These are phyloP conservation scores for Deroptyus accipitrinus DNA, from an alignment of 2,113 vertebrate species.

Conservation along the genomic window DNA sequence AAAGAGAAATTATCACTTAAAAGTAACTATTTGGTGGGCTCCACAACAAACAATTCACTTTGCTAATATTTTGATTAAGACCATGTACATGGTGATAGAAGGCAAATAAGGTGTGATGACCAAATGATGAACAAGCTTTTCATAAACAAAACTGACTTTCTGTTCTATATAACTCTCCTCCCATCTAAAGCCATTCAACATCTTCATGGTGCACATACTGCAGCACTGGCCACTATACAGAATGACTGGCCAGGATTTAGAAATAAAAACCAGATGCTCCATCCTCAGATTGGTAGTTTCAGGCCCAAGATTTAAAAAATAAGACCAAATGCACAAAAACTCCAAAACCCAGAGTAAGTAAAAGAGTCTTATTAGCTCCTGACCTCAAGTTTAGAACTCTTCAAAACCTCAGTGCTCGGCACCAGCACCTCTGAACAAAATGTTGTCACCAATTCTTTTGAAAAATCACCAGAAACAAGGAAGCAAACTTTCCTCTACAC, in stretches of 20 bases:
- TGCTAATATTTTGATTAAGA: not conserved
- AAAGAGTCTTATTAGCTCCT: not conserved
- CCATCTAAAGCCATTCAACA: not conserved
- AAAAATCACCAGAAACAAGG: not conserved
- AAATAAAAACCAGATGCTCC: not conserved
- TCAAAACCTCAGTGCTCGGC: not conserved
- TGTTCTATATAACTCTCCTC: not conserved
- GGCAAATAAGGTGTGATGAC: not conserved
- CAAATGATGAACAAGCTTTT: not conserved
- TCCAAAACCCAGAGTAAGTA: not conserved
- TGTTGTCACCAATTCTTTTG: not conserved
- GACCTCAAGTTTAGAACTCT: not conserved
- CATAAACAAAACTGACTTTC: not conserved
- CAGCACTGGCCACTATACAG: not conserved
- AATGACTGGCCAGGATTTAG: not conserved
- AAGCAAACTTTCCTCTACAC: not conserved
- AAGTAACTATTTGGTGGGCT: not conserved
- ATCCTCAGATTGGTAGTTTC: not conserved
- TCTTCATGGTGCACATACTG: not conserved
- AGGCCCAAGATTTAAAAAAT: not conserved
- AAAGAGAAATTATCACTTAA: not conserved
- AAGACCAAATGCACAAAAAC: not conserved
- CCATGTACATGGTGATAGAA: not conserved
- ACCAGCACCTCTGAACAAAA: not conserved
- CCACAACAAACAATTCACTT: not conserved